Conservation (phyloP, 2,888 invertebrate species). For the Caenorhabditis becei region DNA sequence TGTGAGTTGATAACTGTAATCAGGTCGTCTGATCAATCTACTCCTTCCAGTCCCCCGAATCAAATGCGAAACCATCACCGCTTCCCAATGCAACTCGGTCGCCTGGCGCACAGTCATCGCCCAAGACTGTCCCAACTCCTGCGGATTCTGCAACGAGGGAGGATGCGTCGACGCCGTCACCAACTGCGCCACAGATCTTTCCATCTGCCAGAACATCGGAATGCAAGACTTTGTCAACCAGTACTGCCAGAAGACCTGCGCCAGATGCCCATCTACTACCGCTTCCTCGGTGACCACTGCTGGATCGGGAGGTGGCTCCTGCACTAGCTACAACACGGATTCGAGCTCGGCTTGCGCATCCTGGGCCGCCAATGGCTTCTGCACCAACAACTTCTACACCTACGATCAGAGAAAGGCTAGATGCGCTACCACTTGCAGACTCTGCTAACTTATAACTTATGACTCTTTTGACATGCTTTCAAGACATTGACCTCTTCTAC, state of each 20-base stretch:
- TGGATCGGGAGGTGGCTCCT: not conserved
- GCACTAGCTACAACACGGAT: conserved; percentile 29
- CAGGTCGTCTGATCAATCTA: not conserved
- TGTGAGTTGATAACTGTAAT: conserved; percentile 40
- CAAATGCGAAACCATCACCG: conserved; percentile 51
- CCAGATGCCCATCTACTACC: conserved; percentile 36
- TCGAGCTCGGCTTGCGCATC: conserved; percentile 15
- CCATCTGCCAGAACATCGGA: conserved; percentile 45
- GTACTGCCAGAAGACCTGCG: conserved; percentile 71
- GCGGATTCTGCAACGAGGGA: conserved; percentile 60
- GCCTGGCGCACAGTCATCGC: conserved; percentile 61
- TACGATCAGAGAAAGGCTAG: conserved; percentile 28
- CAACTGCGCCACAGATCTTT: conserved; percentile 27
- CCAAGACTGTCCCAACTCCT: conserved; percentile 56
- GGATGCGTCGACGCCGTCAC: conserved; percentile 63
- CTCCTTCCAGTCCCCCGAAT: conserved; percentile 38
- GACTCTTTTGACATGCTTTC: too few species aligned
- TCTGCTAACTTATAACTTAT: conserved; percentile 32
- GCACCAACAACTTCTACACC: conserved; percentile 46
- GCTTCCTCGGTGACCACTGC: not conserved
- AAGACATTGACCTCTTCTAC: not conserved
- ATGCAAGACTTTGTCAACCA: conserved; percentile 49
- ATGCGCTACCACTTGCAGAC: conserved; percentile 47
- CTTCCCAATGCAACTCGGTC: conserved; percentile 46
- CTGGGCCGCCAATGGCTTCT: conserved; percentile 43